Base-by-base conservation (phyloP, 2,797 vertebrate genomes). In the Balearica regulorum region DNA sequence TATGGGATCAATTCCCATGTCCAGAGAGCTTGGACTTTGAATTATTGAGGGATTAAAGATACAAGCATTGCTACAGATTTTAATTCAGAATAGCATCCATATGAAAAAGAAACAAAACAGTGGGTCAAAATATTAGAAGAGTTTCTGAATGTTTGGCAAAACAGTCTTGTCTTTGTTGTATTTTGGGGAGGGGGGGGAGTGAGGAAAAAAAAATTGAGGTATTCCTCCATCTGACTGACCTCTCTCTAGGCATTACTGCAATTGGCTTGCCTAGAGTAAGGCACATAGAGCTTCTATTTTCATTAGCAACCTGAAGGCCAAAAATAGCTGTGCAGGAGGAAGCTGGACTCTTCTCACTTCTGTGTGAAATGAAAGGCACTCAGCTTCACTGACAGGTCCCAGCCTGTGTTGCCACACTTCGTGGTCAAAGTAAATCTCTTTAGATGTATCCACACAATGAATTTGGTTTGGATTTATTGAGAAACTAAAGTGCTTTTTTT, bases 381-480 rank as follows among this genome's bases (percentile, higher is more conserved):
- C 55, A 70, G n/a, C 31, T 89, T 70, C n/a, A 25, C 24, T 43
- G 61, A 51, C 10, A 53, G 26, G 24, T 77, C 54, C 60, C 15
- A 43, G 37, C 12, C 18, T 51, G 3, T 57, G 57, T 78, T 94
- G 89, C 83, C 11, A 70, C 28, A 62, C 28, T 5, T 78, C 53
- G 60, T 82, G 39, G 49, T 54, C 37, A 81, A 87, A 89, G 48
- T 43, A 84, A 94, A 76, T 90, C 44, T 85, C 31, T 81, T 87
- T 53, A 66, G 58, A 60, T 13, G 25, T 62, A 62, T 11, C 11
- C 21, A 49, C 8, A 19, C 19, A 54, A 39, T 31, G 25, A 90
- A 6, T 65, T 71, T 92, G 17, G 25, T 68, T 90, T 75, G 55
- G 14, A 73, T 93, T 87, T 95, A 71, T 31, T 48, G 44, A 77